Evolutionary conservation across 1,140 invertebrate species (phyloP).

Genomic region (Zeugodacus cucurbitae): DNA sequence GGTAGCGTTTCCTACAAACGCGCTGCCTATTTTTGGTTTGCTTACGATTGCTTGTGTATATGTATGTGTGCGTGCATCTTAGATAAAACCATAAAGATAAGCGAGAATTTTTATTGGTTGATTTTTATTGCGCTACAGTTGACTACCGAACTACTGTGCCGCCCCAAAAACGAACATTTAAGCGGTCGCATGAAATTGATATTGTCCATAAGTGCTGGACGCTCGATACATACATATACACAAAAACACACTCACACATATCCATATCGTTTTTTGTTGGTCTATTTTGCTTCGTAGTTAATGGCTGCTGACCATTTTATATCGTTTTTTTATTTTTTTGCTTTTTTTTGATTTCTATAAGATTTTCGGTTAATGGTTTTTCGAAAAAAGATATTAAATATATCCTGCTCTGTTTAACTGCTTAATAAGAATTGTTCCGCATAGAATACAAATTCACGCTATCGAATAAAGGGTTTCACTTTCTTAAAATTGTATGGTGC

Average conservation of each 20-base stretch:
- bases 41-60: not conserved
- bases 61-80: not conserved
- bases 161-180: not conserved
- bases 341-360: not conserved
- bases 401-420: not conserved
- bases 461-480: too few species aligned
- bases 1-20: not conserved
- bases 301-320: not conserved
- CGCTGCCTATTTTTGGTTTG: not conserved
- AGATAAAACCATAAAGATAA: constrained; percentile 38
- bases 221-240: not conserved
- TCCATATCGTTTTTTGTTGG: not conserved
- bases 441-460: not conserved
- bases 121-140: constrained; percentile 32
- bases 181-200: constrained; percentile 14
- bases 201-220: not conserved
- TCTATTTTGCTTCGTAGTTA: not conserved
- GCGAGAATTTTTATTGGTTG: constrained; percentile 31
- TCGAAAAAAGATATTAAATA: constrained; percentile 29
- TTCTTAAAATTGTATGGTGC: too few species aligned
- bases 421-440: not conserved
- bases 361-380: not conserved
- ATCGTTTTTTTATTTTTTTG: too few species aligned
- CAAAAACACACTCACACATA: not conserved
- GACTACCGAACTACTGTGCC: constrained; percentile 35